These are phyloP conservation scores for Baronia brevicornis DNA, from an alignment of 2,888 invertebrate genomes.

Conservation along the genomic window DNA sequence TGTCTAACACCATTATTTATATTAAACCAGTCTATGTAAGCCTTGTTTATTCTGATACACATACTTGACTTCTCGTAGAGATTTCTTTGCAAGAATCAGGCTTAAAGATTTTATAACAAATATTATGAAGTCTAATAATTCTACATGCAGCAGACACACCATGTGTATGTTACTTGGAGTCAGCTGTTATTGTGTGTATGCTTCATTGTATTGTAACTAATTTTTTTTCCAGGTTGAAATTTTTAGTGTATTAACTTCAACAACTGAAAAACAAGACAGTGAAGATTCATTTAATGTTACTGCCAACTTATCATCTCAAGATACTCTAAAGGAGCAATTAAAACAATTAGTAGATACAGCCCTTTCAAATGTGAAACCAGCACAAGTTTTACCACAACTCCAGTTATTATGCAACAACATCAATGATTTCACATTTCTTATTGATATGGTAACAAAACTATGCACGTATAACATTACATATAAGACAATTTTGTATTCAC, in stretches of 20 bases:
- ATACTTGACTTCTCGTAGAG: too few relatives aligned
- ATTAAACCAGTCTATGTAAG: too few relatives aligned
- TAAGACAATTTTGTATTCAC: slow-evolving; percentile 45
- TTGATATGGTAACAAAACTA: slow-evolving; percentile 37
- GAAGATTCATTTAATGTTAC: slow-evolving; percentile 2
- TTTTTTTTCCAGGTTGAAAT: slow-evolving; percentile 11
- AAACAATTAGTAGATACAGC: slow-evolving; percentile 29
- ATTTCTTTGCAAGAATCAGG: too few relatives aligned
- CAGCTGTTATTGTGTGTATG: not conserved
- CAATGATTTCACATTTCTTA: slow-evolving; percentile 41
- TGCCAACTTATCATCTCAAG: slow-evolving; percentile 19
- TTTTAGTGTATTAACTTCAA: slow-evolving; percentile 6
- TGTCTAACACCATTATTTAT: too few relatives aligned
- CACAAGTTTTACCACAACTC: slow-evolving; percentile 34
- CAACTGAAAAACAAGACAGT: slow-evolving; percentile 3
- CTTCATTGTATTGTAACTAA: not conserved
- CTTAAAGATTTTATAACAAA: too few relatives aligned
- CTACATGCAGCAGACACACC: too few relatives aligned
- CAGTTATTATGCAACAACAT: slow-evolving; percentile 47
- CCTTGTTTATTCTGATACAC: too few relatives aligned
- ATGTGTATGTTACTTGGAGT: too few relatives aligned
- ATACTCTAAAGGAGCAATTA: slow-evolving; percentile 38
- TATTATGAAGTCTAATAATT: too few relatives aligned
- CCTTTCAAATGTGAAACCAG: slow-evolving; percentile 22
- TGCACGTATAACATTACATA: slow-evolving; percentile 42